Percentiles rank a stretch among this genome's conserved stretches.
Conservation (phyloP, 2,888 invertebrate species). For the Sinotaia quadrata region DNA sequence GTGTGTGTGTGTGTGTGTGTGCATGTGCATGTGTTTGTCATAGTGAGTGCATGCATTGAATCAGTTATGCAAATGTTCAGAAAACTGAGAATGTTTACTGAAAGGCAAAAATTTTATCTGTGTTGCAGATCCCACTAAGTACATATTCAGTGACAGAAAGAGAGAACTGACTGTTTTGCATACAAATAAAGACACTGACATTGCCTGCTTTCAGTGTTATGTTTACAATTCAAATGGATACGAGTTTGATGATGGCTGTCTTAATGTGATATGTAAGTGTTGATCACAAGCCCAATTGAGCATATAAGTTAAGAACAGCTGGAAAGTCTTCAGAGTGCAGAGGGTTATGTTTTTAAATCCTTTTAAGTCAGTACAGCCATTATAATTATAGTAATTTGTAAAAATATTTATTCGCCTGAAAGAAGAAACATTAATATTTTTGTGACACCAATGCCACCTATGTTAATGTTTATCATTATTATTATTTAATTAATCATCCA, state of each 20-base stretch:
- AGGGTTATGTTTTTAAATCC: neutral
- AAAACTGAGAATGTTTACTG: neutral
- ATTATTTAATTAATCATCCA: no score
- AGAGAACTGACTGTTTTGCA: slow-evolving; percentile 24
- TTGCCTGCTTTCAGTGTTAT: slow-evolving; percentile 36
- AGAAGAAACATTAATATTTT: no score
- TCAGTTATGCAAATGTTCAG: neutral
- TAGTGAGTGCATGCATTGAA: no score
- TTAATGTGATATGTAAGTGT: slow-evolving; percentile 41
- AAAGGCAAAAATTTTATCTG: neutral
- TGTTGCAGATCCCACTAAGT: slow-evolving; percentile 31
- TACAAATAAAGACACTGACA: slow-evolving; percentile 30
- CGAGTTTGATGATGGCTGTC: slow-evolving; percentile 34
- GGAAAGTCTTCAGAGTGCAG: neutral
- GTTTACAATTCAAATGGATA: slow-evolving; percentile 30
- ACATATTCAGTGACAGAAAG: neutral
- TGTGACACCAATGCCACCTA: no score
- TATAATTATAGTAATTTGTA: no score
- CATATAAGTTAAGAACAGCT: no score
- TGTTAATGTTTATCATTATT: no score
- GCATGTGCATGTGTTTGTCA: no score
- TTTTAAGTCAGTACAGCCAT: neutral
- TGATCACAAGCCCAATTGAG: neutral
- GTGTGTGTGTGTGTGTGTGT: no score
- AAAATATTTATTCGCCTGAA: no score